A percentile compares a stretch with the other conserved stretches of the same genome.
phyloP scores from a whole-genome alignment of 64 coral and sea anemone species.

The Hydrozoanthus tunicans region DNA sequence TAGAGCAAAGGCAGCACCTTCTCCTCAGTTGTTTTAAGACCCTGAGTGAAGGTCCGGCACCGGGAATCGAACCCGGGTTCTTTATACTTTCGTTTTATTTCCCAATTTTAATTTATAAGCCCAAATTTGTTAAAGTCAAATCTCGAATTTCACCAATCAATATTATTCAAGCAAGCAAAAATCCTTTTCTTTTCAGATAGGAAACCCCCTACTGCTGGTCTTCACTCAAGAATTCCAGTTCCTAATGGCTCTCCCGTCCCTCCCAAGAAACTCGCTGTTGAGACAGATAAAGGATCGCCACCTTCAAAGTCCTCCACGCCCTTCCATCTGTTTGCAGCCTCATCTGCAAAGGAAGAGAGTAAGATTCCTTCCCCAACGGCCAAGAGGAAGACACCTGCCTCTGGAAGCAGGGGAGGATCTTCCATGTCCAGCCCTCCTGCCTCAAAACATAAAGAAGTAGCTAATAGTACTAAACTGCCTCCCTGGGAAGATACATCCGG shows the following conservation, averaged over 20 bases:
- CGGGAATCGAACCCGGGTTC: no score
- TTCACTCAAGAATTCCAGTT: conserved; percentile 44
- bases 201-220: conserved; percentile 2
- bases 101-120: no score
- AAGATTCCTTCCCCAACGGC: conserved; percentile 1
- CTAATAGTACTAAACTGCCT: not conserved
- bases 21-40: no score
- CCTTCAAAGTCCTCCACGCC: conserved; percentile 22
- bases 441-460: conserved; percentile 46
- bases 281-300: not conserved
- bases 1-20: no score
- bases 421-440: not conserved
- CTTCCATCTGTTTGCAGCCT: conserved; percentile 44
- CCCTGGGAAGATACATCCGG: conserved; percentile 40
- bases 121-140: no score
- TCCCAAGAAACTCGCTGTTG: conserved; percentile 31
- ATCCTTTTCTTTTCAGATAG: not conserved
- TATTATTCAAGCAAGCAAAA: no score
- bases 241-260: conserved; percentile 26
- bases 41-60: no score
- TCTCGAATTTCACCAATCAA: no score
- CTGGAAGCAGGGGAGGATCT: not conserved
- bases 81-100: no score
- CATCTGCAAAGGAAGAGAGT: conserved; percentile 19
- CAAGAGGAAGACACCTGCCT: conserved; percentile 4